Evolutionary conservation across 2,113 vertebrate species (phyloP).

Genomic region (Myxocyprinus asiaticus): DNA sequence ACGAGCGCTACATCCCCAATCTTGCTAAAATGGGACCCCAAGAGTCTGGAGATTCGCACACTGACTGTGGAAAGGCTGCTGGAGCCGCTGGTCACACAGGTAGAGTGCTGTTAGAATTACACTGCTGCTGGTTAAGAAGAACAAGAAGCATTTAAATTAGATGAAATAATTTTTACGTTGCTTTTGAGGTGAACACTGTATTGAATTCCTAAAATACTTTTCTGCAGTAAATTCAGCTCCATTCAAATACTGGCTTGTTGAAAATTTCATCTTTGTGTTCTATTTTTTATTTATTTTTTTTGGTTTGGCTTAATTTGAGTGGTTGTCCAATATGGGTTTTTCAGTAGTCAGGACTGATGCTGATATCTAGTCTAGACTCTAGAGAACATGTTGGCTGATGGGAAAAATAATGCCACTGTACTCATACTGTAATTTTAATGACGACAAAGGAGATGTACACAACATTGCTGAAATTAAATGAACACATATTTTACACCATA

Average conservation of each 20-base stretch:
- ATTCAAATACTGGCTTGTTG: too few species aligned
- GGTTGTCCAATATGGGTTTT: neutral
- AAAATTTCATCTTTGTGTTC: neutral
- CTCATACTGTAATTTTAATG: neutral
- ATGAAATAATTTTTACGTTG: neutral
- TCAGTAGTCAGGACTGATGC: neutral
- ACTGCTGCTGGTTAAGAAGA: neutral
- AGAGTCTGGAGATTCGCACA: conserved; percentile 82
- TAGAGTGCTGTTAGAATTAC: conserved; percentile 41
- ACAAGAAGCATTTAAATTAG: too few species aligned
- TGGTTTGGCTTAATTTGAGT: neutral
- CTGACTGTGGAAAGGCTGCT: conserved; percentile 81
- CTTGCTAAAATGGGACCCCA: conserved; percentile 83
- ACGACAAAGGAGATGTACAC: neutral
- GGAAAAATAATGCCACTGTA: too few species aligned
- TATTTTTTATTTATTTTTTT: neutral
- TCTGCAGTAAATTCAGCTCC: too few species aligned
- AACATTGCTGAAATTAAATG: neutral
- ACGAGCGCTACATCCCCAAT: conserved; percentile 81
- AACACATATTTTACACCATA: too few species aligned
- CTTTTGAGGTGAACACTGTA: neutral
- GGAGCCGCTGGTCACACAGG: conserved; percentile 83
- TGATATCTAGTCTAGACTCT: neutral
- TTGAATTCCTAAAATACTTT: neutral
- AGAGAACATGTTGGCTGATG: neutral